These are phyloP conservation scores for Arenaria interpres DNA, from an alignment of 2,113 vertebrate species.

Conservation along the genomic window DNA sequence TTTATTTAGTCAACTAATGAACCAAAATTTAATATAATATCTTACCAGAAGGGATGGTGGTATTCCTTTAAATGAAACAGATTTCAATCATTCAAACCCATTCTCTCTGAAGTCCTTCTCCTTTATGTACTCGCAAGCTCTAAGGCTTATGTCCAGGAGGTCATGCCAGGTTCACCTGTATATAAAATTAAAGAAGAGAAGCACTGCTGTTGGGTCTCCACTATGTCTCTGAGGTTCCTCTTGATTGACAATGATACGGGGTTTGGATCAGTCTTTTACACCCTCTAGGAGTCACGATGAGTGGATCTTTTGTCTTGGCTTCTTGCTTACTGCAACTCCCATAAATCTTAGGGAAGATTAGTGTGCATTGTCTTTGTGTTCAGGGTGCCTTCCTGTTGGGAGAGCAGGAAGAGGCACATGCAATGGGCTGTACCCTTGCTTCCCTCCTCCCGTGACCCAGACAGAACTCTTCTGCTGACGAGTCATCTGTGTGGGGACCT, in stretches of 20 bases:
- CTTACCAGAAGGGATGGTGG: not conserved
- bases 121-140: not conserved
- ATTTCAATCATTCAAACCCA: not conserved
- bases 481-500: not conserved
- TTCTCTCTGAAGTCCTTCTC: not conserved
- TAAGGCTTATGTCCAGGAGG: not conserved
- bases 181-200: not conserved
- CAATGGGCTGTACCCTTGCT: not conserved
- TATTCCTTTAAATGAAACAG: not conserved
- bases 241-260: not conserved
- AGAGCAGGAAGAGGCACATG: not conserved
- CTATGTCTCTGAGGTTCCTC: not conserved
- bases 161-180: not conserved
- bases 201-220: not conserved
- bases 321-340: not conserved
- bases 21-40: not conserved
- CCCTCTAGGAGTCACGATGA: not conserved
- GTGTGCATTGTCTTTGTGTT: accelerated
- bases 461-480: not conserved
- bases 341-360: not conserved
- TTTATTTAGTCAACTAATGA: not conserved
- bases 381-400: not conserved
- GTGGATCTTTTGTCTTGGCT: not conserved
- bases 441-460: not conserved
- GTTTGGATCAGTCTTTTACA: not conserved